These are phyloP conservation scores for Harpagifer antarcticus DNA, from an alignment of 2,797 vertebrate species.

Conservation along the genomic window DNA sequence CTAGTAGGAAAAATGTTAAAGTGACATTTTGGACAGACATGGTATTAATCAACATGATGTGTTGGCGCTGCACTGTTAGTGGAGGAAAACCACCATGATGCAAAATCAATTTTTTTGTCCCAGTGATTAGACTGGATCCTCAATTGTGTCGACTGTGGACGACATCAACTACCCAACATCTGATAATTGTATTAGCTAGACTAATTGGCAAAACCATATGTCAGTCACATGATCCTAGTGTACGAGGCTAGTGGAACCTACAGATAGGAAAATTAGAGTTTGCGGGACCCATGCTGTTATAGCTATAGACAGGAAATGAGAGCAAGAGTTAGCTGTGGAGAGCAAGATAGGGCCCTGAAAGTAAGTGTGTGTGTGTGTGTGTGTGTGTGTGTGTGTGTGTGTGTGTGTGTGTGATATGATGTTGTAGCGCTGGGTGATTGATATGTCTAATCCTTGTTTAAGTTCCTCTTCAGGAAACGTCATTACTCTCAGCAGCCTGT, in stretches of 20 bases:
- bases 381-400: slow-evolving; percentile 11
- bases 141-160: not conserved
- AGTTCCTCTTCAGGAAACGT: slow-evolving; percentile 78
- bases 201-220: not conserved
- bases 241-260: not conserved
- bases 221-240: not conserved
- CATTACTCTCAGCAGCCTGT: slow-evolving; percentile 70
- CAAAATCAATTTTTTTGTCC: not conserved
- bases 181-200: not conserved
- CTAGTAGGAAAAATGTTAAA: too few species aligned
- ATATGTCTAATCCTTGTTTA: slow-evolving; percentile 82
- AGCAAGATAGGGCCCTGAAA: slow-evolving; percentile 35
- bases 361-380: slow-evolving; percentile 10
- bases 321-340: slow-evolving; percentile 30
- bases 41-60: too few species aligned
- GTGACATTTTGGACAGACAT: too few species aligned
- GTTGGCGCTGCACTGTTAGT: too few species aligned
- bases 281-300: slow-evolving; percentile 5
- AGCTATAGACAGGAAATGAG: slow-evolving; percentile 34
- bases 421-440: slow-evolving; percentile 71
- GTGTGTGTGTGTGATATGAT: slow-evolving; percentile 18
- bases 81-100: too few species aligned
- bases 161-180: not conserved
- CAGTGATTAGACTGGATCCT: not conserved
- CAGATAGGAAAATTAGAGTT: slow-evolving; percentile 39